A percentile compares a stretch with the other conserved stretches of the same genome.
phyloP scores from a whole-genome alignment of 2,113 vertebrate species.

The Bungarus multicinctus region DNA sequence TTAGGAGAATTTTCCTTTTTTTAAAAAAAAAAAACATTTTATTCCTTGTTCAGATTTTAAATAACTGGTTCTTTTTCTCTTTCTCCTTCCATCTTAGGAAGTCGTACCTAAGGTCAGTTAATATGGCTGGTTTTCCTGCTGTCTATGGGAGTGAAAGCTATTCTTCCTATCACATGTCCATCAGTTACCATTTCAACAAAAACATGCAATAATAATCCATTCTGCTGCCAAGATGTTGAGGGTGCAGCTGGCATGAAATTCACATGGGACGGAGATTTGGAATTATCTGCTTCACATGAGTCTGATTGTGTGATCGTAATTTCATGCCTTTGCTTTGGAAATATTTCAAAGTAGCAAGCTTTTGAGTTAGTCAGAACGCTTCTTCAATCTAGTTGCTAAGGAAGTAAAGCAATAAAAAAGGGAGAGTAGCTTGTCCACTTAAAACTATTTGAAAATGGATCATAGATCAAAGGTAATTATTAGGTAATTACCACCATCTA shows the following conservation, averaged over 20 bases:
- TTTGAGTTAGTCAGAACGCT: neutral
- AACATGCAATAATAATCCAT: neutral
- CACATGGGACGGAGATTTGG: conserved; percentile 2
- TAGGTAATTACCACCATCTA: neutral
- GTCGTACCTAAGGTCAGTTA: conserved; percentile 36
- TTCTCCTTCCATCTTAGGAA: neutral
- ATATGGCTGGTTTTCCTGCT: neutral
- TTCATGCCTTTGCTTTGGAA: neutral
- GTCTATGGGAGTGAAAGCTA: neutral
- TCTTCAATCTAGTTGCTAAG: neutral
- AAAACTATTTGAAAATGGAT: neutral
- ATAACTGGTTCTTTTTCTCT: neutral
- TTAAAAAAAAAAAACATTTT: conserved; percentile 24
- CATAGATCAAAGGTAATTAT: neutral
- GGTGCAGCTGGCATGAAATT: neutral
- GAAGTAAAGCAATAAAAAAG: neutral
- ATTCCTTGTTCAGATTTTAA: conserved; percentile 20
- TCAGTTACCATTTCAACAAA: neutral
- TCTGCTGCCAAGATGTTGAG: neutral
- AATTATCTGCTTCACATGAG: neutral
- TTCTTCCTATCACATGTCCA: neutral
- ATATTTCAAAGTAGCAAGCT: neutral
- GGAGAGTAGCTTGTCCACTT: neutral
- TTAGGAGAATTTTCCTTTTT: conserved; percentile 13
- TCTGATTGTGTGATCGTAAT: neutral